Evolutionary conservation across 2,888 invertebrate species (phyloP), one percentile per base, ranked within the genome.

Genomic region (Aporophyla nigra): DNA sequence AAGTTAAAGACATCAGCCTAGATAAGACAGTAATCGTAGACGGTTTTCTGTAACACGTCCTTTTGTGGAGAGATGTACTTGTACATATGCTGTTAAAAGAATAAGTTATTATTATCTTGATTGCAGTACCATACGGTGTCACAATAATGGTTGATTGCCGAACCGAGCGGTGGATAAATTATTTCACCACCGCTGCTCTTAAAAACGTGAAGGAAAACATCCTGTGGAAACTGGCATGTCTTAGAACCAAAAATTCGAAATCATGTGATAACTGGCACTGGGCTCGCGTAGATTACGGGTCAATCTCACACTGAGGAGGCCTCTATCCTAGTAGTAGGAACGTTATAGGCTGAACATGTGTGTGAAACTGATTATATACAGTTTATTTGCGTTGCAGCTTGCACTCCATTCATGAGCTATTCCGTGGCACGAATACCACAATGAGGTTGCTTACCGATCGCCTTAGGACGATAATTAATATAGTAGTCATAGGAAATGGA

Each of bases 401-500:
- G 5, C 24, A 68, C 56, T 83, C 65, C 86, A 83, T 69, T 69
- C 0, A 24, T n/a, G 65, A 0, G 1, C 5, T 82, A 71, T 16
- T 83, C 83, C 27, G 33, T 58, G 68, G 24, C 46, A n/a, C n/a
- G 27, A 77, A 66, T 74, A 61, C 24, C 77, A 85, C 86, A 83
- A 82, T 78, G 71, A 78, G 83, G 83, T 82, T 83, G 73, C 77
- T 82, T 78, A 78, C 86, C 78, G 71, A 82, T 83, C 78, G 83
- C 83, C 83, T 69, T 46, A 82, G 83, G 83, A 82, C 27, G 40
- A 82, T 82, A 85, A 83, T 83, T 83, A 82, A 83, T 83, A 85
- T 73, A 82, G 70, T 65, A 77, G 86, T 78, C 83, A 62, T 59
- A 85, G 83, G 83, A 83, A 85, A 83, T 85, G 71, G 86, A 85